These are phyloP conservation scores for Seira ritae DNA, from an alignment of 2,888 invertebrate genomes.

Conservation along the genomic window DNA sequence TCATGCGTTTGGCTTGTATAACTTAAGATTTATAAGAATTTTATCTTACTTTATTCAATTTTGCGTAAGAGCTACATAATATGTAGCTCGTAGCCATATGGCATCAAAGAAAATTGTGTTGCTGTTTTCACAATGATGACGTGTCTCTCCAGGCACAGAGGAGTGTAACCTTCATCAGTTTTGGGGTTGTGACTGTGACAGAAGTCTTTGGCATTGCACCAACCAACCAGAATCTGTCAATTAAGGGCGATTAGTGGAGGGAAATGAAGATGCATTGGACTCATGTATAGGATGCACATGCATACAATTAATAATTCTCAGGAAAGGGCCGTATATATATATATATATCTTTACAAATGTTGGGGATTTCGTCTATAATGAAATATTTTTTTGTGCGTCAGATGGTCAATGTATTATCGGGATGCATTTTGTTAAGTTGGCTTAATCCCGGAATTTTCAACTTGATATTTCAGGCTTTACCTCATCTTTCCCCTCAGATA, in stretches of 20 bases:
- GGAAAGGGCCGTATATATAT: neutral
- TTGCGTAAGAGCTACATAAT: no score
- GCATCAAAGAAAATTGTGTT: no score
- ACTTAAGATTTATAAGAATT: no score
- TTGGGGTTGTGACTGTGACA: no score
- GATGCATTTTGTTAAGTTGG: neutral
- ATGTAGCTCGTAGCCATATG: no score
- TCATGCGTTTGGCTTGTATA: no score
- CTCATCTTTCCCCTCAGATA: neutral
- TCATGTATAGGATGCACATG: neutral
- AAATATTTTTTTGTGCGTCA: slow-evolving; percentile 3
- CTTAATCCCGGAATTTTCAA: neutral
- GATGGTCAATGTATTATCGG: neutral
- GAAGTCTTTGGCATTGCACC: neutral
- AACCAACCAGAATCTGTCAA: neutral
- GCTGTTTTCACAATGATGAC: neutral
- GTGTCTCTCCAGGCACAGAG: slow-evolving; percentile 11
- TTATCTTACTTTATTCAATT: no score
- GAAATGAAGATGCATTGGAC: neutral
- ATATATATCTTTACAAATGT: neutral
- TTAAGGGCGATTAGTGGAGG: neutral
- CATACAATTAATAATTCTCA: neutral
- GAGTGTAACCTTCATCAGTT: no score
- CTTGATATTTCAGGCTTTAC: neutral
- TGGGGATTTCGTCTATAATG: neutral